Percentiles rank a stretch among this genome's conserved stretches.
These are phyloP conservation scores for Mirounga angustirostris DNA, from an alignment of 2,113 vertebrate genomes.

Conservation along the genomic window DNA sequence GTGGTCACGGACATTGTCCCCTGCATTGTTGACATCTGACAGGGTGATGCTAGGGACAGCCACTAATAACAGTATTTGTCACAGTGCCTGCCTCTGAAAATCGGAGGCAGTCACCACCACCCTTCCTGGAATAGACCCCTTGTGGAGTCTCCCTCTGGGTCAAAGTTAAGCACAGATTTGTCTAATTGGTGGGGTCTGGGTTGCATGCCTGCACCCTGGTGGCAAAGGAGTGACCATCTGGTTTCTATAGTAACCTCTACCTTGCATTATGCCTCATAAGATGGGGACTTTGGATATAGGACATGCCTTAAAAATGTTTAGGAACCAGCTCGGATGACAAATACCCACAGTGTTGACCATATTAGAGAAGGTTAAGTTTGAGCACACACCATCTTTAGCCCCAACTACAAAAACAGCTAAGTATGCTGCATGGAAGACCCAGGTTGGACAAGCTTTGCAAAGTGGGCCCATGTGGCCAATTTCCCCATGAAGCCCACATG, in stretches of 20 bases:
- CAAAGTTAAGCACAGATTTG: not conserved
- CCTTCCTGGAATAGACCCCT: not conserved
- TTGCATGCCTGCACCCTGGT: too few species aligned
- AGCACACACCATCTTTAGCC: not conserved
- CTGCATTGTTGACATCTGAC: not conserved
- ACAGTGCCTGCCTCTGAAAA: not conserved
- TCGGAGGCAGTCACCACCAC: not conserved
- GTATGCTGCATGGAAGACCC: not conserved
- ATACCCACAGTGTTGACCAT: not conserved
- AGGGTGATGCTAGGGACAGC: not conserved
- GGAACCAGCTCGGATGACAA: not conserved
- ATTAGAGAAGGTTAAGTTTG: not conserved
- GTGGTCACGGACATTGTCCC: not conserved
- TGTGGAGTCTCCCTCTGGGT: not conserved
- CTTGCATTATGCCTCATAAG: not conserved
- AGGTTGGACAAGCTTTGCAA: not conserved
- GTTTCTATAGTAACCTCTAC: not conserved
- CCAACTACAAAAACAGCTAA: not conserved
- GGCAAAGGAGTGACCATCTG: not conserved
- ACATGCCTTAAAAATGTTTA: not conserved
- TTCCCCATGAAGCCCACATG: not conserved
- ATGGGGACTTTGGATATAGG: not conserved
- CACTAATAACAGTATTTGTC: not conserved
- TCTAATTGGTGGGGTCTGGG: not conserved
- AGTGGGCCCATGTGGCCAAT: not conserved